Evolutionary conservation across 1,140 invertebrate species (phyloP), one percentile per base, ranked within the genome.

Genomic region (Drosophila kepulauana): DNA sequence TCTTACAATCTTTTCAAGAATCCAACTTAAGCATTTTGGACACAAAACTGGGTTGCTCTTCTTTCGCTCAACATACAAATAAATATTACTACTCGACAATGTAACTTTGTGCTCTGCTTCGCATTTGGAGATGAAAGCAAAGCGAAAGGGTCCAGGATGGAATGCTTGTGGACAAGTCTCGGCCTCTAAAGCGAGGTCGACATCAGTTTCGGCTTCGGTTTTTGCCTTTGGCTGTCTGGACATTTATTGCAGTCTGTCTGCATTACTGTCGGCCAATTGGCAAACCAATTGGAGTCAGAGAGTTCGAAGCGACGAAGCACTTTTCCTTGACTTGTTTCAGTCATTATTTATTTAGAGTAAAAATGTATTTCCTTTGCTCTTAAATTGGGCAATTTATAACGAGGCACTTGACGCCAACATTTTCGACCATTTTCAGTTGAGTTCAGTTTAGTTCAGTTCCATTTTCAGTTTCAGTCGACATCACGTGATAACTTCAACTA

Each of bases 341-440:
- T 62, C 84, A 88, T 88, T 88, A 88, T 88, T 88, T 88, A 88
- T 88, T 88, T 88, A 88, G 77, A 75, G 75, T 81, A 79, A 71
- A 89, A 89, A 81, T 88, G 85, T 81, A 89, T 84, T 88, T 88
- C 76, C 85, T 76, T 78, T 88, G 78, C 80, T 81, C 62, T 78
- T 48, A 74, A 81, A 85, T 85, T 89, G 75, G 88, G 78, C 85
- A 88, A 89, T 88, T 88, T 88, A 88, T 89, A 88, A 89, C 85
- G 70, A 88, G 82, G 65, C 85, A 89, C 84, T 88, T 89, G 75
- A 89, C 78, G 84, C 80, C 84, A 67, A 66, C 74, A 38, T 6
- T 69, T 38, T 46, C 79, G 76, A 70, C 61, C 52, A 51, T 48
- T 56, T 61, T 30, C 68, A 59, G 30, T 46, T 51, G 8, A 16